These are phyloP conservation scores for Ranitomeya variabilis DNA, from an alignment of 2,113 vertebrate species.

Conservation along the genomic window DNA sequence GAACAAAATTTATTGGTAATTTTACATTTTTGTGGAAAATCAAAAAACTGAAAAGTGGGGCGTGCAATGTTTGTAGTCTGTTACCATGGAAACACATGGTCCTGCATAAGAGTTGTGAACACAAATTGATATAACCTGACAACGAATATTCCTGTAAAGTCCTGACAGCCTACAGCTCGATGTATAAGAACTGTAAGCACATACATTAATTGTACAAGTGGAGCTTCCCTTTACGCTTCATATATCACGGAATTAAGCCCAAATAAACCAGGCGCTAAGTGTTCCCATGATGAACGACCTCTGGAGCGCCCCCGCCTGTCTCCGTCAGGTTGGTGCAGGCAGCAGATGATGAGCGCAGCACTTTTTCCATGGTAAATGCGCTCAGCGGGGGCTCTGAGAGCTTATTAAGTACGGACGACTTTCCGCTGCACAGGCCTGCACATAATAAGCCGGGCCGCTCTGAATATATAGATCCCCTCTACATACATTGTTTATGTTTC, in stretches of 20 bases:
- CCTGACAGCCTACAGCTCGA: neutral
- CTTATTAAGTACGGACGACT: constrained; percentile 27
- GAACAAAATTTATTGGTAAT: no score
- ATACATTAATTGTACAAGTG: neutral
- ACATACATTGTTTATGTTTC: constrained; percentile 33
- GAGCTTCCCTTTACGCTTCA: neutral
- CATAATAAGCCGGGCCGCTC: constrained; percentile 3
- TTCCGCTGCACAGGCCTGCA: constrained; percentile 17
- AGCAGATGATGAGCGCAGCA: constrained; percentile 46
- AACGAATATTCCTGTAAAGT: no score
- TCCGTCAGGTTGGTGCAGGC: neutral
- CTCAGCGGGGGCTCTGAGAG: constrained; percentile 36
- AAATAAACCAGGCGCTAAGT: neutral
- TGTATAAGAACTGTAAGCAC: neutral
- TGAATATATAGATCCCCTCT: constrained; percentile 23
- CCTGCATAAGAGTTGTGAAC: no score
- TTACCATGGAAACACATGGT: no score
- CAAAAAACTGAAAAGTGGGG: no score
- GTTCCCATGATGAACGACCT: neutral
- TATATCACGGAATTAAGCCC: neutral
- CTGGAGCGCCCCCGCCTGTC: neutral
- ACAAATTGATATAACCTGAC: no score
- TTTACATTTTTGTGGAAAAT: no score
- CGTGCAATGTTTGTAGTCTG: no score
- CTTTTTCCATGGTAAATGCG: constrained; percentile 33